These are phyloP conservation scores for Periophthalmodon schlosseri DNA, from an alignment of 2,113 vertebrate species.

Conservation along the genomic window DNA sequence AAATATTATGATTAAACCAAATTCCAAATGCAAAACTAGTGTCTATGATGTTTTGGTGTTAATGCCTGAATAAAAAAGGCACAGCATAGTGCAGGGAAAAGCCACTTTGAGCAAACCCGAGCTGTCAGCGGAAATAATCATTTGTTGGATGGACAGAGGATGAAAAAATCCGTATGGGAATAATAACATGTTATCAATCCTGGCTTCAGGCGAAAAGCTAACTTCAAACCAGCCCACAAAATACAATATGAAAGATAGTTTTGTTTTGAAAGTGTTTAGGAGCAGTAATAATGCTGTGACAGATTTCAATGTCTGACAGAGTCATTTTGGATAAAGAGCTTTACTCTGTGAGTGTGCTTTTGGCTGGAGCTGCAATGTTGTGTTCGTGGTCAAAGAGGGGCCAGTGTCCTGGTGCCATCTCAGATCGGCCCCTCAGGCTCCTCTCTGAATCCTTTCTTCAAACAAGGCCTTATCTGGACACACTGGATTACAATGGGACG, in stretches of 20 bases:
- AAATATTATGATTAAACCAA: background rate
- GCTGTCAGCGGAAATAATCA: background rate
- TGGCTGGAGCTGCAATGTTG: constrained; percentile 22
- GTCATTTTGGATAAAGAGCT: constrained; percentile 5
- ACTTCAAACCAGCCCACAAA: background rate
- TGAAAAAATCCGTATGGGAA: background rate
- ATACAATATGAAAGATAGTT: constrained; percentile 3
- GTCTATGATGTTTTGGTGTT: constrained; percentile 13
- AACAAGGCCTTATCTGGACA: constrained; percentile 28
- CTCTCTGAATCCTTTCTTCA: constrained; percentile 42
- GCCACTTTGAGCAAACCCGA: background rate
- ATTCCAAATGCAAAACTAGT: background rate
- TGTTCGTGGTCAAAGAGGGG: constrained; percentile 45
- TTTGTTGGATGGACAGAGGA: background rate
- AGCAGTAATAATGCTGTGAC: background rate
- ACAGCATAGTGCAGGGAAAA: background rate
- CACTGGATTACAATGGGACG: constrained; percentile 10
- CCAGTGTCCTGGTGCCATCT: constrained; percentile 28
- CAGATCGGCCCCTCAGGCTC: constrained; percentile 29
- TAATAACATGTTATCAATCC: background rate
- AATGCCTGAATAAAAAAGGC: background rate
- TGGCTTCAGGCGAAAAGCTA: background rate
- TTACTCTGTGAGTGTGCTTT: constrained; percentile 3
- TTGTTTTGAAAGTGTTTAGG: constrained; percentile 4
- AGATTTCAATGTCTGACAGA: constrained; percentile 9